Evolutionary conservation across 2,888 invertebrate species (phyloP).

Genomic region (Balanococcus diminutus): DNA sequence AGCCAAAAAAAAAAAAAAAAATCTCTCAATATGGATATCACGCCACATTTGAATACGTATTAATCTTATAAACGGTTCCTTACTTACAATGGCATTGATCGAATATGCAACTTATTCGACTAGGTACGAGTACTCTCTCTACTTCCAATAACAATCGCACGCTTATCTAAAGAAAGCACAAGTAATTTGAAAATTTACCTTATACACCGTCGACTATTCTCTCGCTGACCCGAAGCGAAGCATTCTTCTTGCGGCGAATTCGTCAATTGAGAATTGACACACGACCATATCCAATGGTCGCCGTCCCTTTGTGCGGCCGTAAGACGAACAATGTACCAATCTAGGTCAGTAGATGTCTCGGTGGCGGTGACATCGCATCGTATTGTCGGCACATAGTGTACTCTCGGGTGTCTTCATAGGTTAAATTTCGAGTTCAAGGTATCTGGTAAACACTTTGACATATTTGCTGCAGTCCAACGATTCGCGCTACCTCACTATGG

Average conservation of each 20-base stretch:
- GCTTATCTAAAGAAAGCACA: not conserved
- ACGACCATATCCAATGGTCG: not conserved
- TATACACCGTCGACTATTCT: not conserved
- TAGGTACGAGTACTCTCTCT: too few species aligned
- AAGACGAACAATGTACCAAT: not conserved
- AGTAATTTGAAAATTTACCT: not conserved
- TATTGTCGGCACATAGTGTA: not conserved
- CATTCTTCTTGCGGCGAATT: not conserved
- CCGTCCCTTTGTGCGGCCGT: not conserved
- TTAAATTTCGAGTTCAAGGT: slow-evolving; percentile 28
- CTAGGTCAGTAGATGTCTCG: slow-evolving; percentile 7
- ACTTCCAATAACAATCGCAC: not conserved
- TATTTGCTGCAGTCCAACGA: slow-evolving; percentile 8
- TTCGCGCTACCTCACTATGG: not conserved
- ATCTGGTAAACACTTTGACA: slow-evolving; percentile 13
- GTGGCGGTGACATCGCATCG: not conserved
- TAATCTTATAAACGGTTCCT: not conserved
- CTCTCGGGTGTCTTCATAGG: slow-evolving; percentile 2
- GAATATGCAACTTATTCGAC: not conserved
- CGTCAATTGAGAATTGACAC: not conserved
- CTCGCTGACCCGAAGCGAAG: not conserved
- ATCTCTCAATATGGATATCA: not conserved
- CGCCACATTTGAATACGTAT: not conserved
- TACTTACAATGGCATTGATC: not conserved
- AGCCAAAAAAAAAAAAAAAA: not conserved